Evolutionary conservation across 2,113 vertebrate species (phyloP), one percentile per base, ranked within the genome.

Genomic region (Xyliphius kryptos): DNA sequence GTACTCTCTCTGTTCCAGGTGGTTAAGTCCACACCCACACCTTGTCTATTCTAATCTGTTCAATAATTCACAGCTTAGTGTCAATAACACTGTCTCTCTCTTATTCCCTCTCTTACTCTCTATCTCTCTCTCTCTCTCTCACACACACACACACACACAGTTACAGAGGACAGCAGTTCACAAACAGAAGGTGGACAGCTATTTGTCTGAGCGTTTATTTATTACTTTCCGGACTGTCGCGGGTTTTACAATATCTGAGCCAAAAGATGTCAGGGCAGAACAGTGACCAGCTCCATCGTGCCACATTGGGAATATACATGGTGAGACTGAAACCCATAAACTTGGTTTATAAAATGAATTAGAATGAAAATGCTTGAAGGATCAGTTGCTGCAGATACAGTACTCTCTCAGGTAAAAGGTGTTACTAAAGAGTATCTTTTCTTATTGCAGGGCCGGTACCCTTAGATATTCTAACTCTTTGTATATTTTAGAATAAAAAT

Each of bases 251-350:
- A 56, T 66, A 37, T 47, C 16, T 60, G 38, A 47, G n/a, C 17
- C 38, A 3, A 22, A 82, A 63, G 69, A 89, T 86, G 83, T 79
- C 81, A 19, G 72, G 59, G 16, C 67, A 70, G 53, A 82, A 75
- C 54, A 69, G 54, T n/a, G 91, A 95, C 59, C 85, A 90, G 67
- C 83, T 92, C 67, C 91, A 95, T 74, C 89, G 88, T 67, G 89
- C 90, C 59, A 97, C 95, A 2, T 78, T 97, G 75, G 88, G 85
- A 69, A 89, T 95, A 74, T 98, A 97, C 73, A 88, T 87, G 81
- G 95, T 97, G 72, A 92, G 92, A 66, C 1, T 32, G n/a, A 67
- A 14, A 19, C 17, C 16, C n/a, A n/a, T n/a, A n/a, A n/a, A 32
- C 26, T n/a, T 10, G 15, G 12, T 55, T 37, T 14, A 8, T 36